Evolutionary conservation across 1,140 invertebrate genomes (phyloP), one percentile per base, ranked within the genome.

Genomic region (Intoshia linei): DNA sequence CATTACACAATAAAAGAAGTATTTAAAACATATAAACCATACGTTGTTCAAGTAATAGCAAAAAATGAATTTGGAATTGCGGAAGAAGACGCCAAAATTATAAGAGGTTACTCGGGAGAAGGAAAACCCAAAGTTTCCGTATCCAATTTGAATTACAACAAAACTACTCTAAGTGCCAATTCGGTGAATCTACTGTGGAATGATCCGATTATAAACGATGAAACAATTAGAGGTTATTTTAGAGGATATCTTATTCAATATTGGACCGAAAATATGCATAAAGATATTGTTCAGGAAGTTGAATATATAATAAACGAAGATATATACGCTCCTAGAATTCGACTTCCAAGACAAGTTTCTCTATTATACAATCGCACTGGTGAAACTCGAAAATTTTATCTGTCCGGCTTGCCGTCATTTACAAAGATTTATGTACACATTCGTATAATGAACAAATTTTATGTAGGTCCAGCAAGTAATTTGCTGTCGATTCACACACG

Each of bases 31-130:
- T 93, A 81, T 61, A 67, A 73, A 46, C 69, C 68, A 17, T 95
- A 84, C 51, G 61, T 66, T 40, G 78, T 93, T 36, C 79, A 78
- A 63, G 75, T 95, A 1, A 66, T 73, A 25, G 79, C 83, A 1
- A 69, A 76, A 27, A 95, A 98, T 57, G 68, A 70, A 38, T 67
- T 66, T 37, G 87, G 87, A 17, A 72, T 76, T 50, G 73, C 77
- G 2, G 72, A 73, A 50, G 69, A 73, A 3, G 65, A 69, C 1
- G 34, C 49, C 3, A 71, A 77, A 0, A 61, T 68, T 17, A 64
- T 77, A 1, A 65, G 68, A 37, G 87, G 87, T 7, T 87, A 70
- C 57, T 93, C 84, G 0, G 87, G 87, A 32, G 83, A 95, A 62
- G 77, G 19, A n/a, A 32, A 32, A 32, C 10, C 7, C 17, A 11